These are phyloP conservation scores for Mus pahari DNA, from an alignment of 2,113 vertebrate species.

Conservation along the genomic window DNA sequence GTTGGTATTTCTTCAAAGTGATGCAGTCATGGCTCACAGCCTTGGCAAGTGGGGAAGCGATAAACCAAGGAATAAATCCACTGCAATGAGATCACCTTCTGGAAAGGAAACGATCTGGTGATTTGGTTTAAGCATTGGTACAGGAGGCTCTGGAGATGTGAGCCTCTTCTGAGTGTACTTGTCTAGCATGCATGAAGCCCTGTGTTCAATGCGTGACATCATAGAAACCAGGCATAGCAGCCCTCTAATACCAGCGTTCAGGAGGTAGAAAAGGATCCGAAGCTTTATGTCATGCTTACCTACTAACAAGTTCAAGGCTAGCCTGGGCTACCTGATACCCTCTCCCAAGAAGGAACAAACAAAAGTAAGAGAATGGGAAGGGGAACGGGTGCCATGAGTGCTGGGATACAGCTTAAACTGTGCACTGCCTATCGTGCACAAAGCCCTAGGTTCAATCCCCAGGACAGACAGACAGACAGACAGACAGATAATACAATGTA, in stretches of 20 bases:
- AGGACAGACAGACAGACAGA: neutral
- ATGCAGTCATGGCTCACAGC: neutral
- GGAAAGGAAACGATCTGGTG: neutral
- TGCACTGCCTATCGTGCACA: neutral
- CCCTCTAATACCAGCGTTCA: neutral
- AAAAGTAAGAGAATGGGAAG: neutral
- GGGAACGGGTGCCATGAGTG: neutral
- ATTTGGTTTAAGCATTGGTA: neutral
- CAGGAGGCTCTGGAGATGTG: neutral
- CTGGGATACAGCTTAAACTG: neutral
- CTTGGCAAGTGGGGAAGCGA: constrained; percentile 27
- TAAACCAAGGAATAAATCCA: neutral
- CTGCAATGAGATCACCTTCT: neutral
- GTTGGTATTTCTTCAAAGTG: constrained; percentile 40
- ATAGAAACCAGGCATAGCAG: neutral
- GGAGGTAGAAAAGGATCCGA: neutral
- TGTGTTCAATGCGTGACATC: neutral
- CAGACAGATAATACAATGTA: neutral
- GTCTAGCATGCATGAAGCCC: neutral
- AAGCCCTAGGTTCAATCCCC: neutral
- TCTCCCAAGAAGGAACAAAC: neutral
- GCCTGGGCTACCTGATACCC: neutral
- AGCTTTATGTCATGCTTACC: neutral
- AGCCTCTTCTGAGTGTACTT: neutral
- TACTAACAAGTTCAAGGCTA: neutral